Percentiles rank a stretch among this genome's conserved stretches.
These are phyloP conservation scores for Talpa occidentalis DNA, from an alignment of 2,113 vertebrate genomes.

Conservation along the genomic window DNA sequence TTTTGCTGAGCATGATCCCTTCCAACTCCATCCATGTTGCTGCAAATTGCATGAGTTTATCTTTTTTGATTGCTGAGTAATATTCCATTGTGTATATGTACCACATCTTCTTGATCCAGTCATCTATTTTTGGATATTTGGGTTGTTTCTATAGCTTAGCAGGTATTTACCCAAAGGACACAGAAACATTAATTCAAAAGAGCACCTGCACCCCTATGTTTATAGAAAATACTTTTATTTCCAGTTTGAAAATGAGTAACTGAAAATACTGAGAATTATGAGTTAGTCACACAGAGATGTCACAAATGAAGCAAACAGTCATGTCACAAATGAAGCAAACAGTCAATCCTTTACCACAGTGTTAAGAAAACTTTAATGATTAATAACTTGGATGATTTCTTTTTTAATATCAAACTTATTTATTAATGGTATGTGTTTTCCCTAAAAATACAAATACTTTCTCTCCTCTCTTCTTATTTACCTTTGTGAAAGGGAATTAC, in stretches of 20 bases:
- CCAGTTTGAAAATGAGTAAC: not conserved
- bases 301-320: not conserved
- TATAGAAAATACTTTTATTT: not conserved
- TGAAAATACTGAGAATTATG: not conserved
- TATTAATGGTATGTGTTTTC: not conserved
- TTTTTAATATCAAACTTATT: slow-evolving; percentile 34
- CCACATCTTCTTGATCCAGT: too few species aligned
- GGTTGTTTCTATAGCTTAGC: too few species aligned
- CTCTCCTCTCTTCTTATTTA: not conserved
- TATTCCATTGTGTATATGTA: too few species aligned
- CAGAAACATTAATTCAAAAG: too few species aligned
- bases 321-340: not conserved
- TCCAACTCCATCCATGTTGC: too few species aligned
- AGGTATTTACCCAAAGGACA: too few species aligned
- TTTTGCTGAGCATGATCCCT: too few species aligned
- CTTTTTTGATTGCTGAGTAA: too few species aligned
- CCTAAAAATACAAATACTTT: not conserved
- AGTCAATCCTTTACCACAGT: not conserved
- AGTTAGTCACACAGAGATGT: not conserved
- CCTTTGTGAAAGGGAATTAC: not conserved
- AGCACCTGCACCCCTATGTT: too few species aligned
- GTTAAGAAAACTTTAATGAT: not conserved
- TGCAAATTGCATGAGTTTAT: too few species aligned
- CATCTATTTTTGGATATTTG: too few species aligned
- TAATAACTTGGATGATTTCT: not conserved